Percentiles rank a stretch among this genome's conserved stretches.
These are phyloP conservation scores for Drosophila navojoa DNA, from an alignment of 1,140 invertebrate genomes.

Conservation along the genomic window DNA sequence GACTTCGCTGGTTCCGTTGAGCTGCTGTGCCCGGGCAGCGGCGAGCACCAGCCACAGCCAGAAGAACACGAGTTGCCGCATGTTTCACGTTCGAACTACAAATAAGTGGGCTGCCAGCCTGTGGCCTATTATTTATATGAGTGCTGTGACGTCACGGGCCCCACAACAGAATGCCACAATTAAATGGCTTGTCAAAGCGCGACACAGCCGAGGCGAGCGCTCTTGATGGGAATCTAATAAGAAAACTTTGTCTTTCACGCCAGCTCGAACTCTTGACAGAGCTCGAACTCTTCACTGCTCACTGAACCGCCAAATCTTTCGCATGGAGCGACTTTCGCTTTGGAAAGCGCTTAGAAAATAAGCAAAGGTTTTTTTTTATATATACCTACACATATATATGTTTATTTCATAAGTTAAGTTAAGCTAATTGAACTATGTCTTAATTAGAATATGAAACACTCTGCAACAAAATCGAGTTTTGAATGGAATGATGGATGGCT, in stretches of 20 bases:
- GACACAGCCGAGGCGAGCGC: slow-evolving; percentile 40
- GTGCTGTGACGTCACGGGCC: slow-evolving; percentile 31
- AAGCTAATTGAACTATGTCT: slow-evolving; percentile 24
- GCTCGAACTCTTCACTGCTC: slow-evolving; percentile 9
- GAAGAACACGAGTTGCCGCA: slow-evolving; percentile 45
- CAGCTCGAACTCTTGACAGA: slow-evolving; percentile 27
- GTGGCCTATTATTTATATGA: slow-evolving; percentile 18
- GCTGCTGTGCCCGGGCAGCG: slow-evolving; percentile 16
- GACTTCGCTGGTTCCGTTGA: background rate
- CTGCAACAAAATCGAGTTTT: too few relatives aligned
- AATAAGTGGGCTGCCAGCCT: slow-evolving; percentile 45
- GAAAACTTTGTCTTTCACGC: slow-evolving; percentile 56
- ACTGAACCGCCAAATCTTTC: slow-evolving; percentile 67
- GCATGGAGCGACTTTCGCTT: slow-evolving; percentile 61
- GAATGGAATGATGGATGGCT: too few relatives aligned
- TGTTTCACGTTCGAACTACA: slow-evolving; percentile 52
- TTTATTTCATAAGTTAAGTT: slow-evolving; percentile 32
- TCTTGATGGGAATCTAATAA: slow-evolving; percentile 74
- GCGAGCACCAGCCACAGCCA: slow-evolving; percentile 39
- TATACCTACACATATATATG: background rate
- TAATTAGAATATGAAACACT: background rate
- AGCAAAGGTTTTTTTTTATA: background rate
- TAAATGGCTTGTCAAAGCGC: slow-evolving; percentile 75
- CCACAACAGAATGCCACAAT: slow-evolving; percentile 42
- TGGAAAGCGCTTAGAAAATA: slow-evolving; percentile 49